phyloP scores from a whole-genome alignment of 2,113 vertebrate genomes.

The Dissostichus mawsoni region DNA sequence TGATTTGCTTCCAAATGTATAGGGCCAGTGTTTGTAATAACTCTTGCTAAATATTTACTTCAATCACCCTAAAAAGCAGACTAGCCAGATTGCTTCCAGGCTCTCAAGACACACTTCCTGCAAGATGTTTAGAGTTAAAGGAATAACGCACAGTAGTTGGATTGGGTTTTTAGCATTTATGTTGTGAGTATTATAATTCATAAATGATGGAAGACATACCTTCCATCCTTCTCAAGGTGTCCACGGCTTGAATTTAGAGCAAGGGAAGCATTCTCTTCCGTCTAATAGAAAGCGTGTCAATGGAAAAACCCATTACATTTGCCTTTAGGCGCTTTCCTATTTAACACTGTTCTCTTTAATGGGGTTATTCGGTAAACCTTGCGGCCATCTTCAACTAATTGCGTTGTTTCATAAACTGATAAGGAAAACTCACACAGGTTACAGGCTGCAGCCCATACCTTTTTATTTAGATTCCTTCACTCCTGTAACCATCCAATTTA shows the following conservation, averaged over 20 bases:
- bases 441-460: conserved; percentile 55
- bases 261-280: conserved; percentile 48
- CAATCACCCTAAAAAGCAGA: conserved; percentile 18
- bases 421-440: conserved; percentile 67
- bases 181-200: conserved; percentile 28
- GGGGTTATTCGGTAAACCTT: conserved; percentile 75
- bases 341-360: conserved; percentile 73
- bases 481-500: conserved; percentile 66
- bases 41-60: conserved; percentile 39
- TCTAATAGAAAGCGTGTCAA: conserved; percentile 68
- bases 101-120: conserved; percentile 2
- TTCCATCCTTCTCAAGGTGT: conserved; percentile 45
- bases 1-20: conserved; percentile 47
- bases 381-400: conserved; percentile 73
- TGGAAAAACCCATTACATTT: conserved; percentile 76
- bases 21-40: conserved; percentile 29
- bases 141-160: not conserved
- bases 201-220: conserved; percentile 40
- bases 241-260: conserved; percentile 42
- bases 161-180: conserved; percentile 46
- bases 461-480: conserved; percentile 63
- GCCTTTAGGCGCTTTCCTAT: conserved; percentile 68
- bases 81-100: not conserved
- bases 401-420: conserved; percentile 77
- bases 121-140: conserved; percentile 22